Percentiles rank a stretch among this genome's conserved stretches.
Conservation (phyloP, 2,113 vertebrate genomes). For the Sclerurus mexicanus region DNA sequence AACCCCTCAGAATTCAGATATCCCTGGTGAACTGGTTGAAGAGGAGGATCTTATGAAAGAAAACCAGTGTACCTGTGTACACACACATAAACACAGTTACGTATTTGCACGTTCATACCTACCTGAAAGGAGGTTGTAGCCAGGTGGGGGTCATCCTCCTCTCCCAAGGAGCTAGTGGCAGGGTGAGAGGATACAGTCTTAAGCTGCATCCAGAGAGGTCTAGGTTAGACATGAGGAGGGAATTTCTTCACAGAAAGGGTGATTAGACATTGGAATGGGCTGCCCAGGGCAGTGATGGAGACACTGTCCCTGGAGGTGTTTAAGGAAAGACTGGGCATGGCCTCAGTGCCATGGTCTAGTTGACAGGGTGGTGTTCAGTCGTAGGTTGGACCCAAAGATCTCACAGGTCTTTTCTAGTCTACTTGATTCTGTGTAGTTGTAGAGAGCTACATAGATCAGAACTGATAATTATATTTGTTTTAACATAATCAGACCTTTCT, state of each 20-base stretch:
- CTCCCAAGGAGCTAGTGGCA: background rate
- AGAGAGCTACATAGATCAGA: background rate
- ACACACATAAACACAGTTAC: rapidly evolving
- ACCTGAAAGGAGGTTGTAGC: background rate
- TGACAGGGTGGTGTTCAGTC: rapidly evolving
- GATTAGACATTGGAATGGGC: background rate
- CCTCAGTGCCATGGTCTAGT: background rate
- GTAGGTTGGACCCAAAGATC: background rate
- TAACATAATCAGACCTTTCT: background rate
- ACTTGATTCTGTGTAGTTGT: background rate
- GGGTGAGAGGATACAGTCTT: background rate
- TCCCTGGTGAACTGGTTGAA: background rate
- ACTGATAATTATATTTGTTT: background rate
- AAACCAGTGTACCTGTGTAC: rapidly evolving
- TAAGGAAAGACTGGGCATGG: background rate
- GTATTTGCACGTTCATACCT: rapidly evolving
- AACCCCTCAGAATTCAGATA: background rate
- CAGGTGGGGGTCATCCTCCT: background rate
- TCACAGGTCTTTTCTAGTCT: background rate
- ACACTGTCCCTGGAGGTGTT: background rate
- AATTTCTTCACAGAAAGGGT: background rate
- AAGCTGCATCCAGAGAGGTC: background rate
- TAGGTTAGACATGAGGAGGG: background rate
- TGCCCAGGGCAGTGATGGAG: background rate
- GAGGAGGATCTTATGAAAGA: background rate